Base-by-base conservation (phyloP, 2,113 vertebrate species). In the Callorhinus ursinus region DNA sequence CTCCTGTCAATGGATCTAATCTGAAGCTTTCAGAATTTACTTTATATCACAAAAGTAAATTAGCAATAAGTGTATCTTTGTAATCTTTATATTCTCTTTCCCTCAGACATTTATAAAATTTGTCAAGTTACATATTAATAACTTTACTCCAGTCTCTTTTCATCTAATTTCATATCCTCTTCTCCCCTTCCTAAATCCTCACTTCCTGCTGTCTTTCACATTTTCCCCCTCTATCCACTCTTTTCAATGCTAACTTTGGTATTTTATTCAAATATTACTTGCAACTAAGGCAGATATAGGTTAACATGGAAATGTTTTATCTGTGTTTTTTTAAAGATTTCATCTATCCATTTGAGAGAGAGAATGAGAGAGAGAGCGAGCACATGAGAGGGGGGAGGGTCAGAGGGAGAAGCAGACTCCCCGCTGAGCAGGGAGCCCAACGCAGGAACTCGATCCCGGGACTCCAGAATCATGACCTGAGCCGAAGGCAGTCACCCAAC, bases 21-120 rank as follows among this genome's bases (percentile, higher is more conserved):
- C 36, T 84, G 69, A 90, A 71, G 5, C 88, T 88, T 92, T 83
- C 15, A 57, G 24, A 85, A 97, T 31, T 22, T 46, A 82, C 28
- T 97, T 95, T 80, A 84, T 6, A 51, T 80, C 12, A 79, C 11
- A 95, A 94, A 90, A 86, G 42, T 22, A 77, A 55, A 55, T 93
- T 28, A 82, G 12, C n/a, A 92, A 39, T 88, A 93, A 69, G 69
- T 24, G 33, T 31, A 90, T 53, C 51, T 88, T 90, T 67, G 24
- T 82, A 42, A 49, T 28, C 42, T 63, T 22, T 79, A 57, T 15
- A 55, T 19, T 24, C 4, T 22, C 5, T 59, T 57, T 94, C 22
- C 46, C 87, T 94, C 24, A 88, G 67, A 90, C 5, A 86, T 36
- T 86, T 69, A 26, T 76, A 90, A 95, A 92, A 90, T 74, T 5